Base-by-base conservation (phyloP, 2,888 invertebrate species). In the Zygaena filipendulae region DNA sequence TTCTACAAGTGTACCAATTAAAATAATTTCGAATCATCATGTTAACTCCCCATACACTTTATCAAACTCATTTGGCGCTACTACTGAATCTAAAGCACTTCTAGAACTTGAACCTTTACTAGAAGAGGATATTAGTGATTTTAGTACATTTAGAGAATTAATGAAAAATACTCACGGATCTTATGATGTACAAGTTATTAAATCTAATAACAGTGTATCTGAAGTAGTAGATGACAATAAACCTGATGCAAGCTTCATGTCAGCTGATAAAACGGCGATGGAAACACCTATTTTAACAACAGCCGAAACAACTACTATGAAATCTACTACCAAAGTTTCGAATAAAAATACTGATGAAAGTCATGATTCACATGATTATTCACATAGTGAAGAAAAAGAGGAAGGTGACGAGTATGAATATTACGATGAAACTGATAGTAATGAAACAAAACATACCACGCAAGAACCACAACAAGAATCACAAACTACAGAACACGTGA, bases 71-170 rank as follows among this genome's bases (percentile, higher is more conserved):
- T n/a, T n/a, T n/a, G n/a, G n/a, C n/a, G 52, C 70, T 40, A 70
- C 75, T 10, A 79, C 77, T 5, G 81, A 81, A 58, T 74, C 71
- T 36, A 81, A 77, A 47, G 63, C 69, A n/a, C 50, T 81, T 22
- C 53, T 82, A 41, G 82, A 84, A 46, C 61, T 84, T 41, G 84
- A 83, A 47, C 81, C 84, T 5, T 54, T 84, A 30, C 64, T 84
- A 14, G 84, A 84, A 59, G 84, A 84, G 45, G 82, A 83, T 23
- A 81, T 82, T 30, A 79, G 82, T 42, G 80, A 81, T 35, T 52
- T 72, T 23, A 68, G 62, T 42, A 64, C 75, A 14, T 81, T 77
- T 36, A 71, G 74, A 39, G 79, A 81, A 43, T 45, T 79, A 19
- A 70, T 79, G 69, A 80, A 75, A 49, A 75, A 72, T 41, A 66